Evolutionary conservation across 1,140 invertebrate species (phyloP).

Genomic region (Camponotus pennsylvanicus): DNA sequence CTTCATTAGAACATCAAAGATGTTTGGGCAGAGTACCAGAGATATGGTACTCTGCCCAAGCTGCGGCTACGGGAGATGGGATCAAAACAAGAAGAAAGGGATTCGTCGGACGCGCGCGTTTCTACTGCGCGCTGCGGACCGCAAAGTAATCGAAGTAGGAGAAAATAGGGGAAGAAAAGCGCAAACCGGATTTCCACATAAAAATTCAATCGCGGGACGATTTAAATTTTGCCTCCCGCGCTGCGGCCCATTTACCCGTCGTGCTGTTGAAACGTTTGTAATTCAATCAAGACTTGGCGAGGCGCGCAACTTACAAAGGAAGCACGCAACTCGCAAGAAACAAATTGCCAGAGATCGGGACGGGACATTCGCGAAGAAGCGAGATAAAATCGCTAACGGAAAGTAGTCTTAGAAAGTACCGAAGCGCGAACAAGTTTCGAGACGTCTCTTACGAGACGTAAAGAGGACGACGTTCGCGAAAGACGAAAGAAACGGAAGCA

Average conservation of each 20-base stretch:
- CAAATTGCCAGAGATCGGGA: conserved; percentile 53
- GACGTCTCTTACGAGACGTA: conserved; percentile 6
- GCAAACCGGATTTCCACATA: conserved; percentile 13
- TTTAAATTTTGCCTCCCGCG: conserved; percentile 35
- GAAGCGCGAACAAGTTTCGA: conserved; percentile 26
- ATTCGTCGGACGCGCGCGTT: not conserved
- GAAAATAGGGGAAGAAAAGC: not conserved
- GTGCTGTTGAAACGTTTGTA: conserved; percentile 50
- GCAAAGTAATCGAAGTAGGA: conserved; percentile 37
- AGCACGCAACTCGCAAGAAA: conserved; percentile 35
- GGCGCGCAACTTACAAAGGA: conserved; percentile 37
- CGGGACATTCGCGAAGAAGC: conserved; percentile 32
- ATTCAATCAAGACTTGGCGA: conserved; percentile 40
- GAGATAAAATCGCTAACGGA: conserved; percentile 43
- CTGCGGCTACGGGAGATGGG: not conserved
- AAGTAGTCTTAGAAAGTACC: conserved; percentile 29
- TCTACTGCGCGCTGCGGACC: not conserved
- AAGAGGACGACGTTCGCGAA: not conserved
- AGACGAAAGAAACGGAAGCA: conserved; percentile 9
- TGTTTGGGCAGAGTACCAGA: conserved; percentile 29
- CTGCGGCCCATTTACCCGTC: conserved; percentile 11
- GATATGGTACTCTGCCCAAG: conserved; percentile 1
- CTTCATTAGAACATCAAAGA: conserved; percentile 77
- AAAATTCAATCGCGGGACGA: conserved; percentile 42
- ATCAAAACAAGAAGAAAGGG: conserved; percentile 26